Conservation (phyloP, 2,888 invertebrate species). For the Drosophila paramelanica region DNA sequence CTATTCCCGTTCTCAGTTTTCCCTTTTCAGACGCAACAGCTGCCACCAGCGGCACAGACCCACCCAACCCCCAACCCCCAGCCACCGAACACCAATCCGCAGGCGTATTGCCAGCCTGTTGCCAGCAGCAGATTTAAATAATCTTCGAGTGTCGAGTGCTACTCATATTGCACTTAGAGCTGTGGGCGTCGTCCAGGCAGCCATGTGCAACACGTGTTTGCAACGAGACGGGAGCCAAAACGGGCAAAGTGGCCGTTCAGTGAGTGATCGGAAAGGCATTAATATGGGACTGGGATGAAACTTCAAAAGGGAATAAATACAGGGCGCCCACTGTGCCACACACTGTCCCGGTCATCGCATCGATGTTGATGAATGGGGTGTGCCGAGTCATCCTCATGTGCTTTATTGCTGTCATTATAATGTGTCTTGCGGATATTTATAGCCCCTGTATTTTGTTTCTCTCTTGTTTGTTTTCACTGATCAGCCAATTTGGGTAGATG, state of each 20-base stretch:
- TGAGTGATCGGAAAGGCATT: conserved; percentile 35
- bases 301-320: not conserved
- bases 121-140: conserved; percentile 61
- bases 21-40: conserved; percentile 43
- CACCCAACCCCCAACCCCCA: not conserved
- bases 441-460: conserved; percentile 47
- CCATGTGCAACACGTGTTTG: conserved; percentile 82
- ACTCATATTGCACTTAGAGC: conserved; percentile 78
- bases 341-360: conserved; percentile 25
- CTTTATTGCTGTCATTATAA: conserved; percentile 82
- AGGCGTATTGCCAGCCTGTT: conserved; percentile 27
- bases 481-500: conserved; percentile 52
- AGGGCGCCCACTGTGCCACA: conserved; percentile 4
- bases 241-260: conserved; percentile 65
- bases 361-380: conserved; percentile 80
- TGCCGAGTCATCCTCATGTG: conserved; percentile 72
- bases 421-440: conserved; percentile 68
- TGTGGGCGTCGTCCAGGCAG: conserved; percentile 40
- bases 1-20: conserved; percentile 6
- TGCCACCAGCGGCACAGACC: conserved; percentile 29
- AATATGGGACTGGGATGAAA: not conserved
- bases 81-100: not conserved
- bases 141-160: conserved; percentile 68
- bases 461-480: conserved; percentile 31
- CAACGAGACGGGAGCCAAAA: conserved; percentile 47